Evolutionary conservation across 2,888 invertebrate genomes (phyloP), one percentile per base, ranked within the genome.

Genomic region (Orchestes rusci): DNA sequence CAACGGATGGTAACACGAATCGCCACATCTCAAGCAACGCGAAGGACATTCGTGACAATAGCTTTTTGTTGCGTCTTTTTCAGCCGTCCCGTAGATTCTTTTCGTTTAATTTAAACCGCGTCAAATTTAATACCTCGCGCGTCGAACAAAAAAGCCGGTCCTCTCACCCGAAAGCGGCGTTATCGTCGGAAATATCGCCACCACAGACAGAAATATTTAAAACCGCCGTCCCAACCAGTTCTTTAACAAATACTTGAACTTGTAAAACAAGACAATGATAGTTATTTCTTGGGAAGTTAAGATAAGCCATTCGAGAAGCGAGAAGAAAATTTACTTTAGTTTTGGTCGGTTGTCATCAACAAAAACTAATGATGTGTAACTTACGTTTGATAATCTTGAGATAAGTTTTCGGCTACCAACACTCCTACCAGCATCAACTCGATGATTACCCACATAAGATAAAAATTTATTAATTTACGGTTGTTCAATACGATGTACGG

Each of bases 41-140:
- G 41, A 43, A 49, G 37, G 41, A 39, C 43, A 46, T 44, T 49
- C 53, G 52, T 50, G 53, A 53, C 54, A 53, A 53, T 53, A 51
- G 53, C n/a, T 33, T 41, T 29, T 41, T 32, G 28, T 27, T 34
- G 18, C 32, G 18, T 45, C 20, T 12, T 3, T 15, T 39, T 39
- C 50, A 43, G 16, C 27, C 16, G 29, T n/a, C 34, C 47, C 42
- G 52, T 23, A 47, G 43, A 51, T 51, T 56, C 51, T 55, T 55
- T 59, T 53, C 55, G 55, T 60, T 56, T 57, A 59, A 59, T 60
- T 59, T 61, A 57, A 59, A 59, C 56, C 51, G 60, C 59, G 60
- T 59, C 56, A 59, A 59, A 59, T 55, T 57, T 59, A 56, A 56
- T 55, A 52, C 58, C 56, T 52, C 54, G 50, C 53, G 53, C 52